These are phyloP conservation scores for Drosophila lini DNA, from an alignment of 1,140 invertebrate species.

Conservation along the genomic window DNA sequence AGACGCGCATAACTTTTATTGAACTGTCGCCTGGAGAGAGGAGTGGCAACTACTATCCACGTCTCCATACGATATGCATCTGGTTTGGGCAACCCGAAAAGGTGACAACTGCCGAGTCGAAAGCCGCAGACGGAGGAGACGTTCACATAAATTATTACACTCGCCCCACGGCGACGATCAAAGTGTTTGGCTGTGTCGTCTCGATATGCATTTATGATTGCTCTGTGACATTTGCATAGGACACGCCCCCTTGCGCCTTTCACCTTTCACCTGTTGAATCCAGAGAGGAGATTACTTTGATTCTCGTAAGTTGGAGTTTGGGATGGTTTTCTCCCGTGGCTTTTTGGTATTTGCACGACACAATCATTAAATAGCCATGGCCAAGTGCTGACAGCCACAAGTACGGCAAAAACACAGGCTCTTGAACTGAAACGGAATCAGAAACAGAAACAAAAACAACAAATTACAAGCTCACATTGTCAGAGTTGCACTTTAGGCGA, in stretches of 20 bases:
- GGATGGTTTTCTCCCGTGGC: conserved; percentile 18
- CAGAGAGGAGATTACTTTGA: conserved; percentile 18
- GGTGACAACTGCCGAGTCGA: conserved; percentile 77
- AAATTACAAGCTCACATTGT: conserved; percentile 82
- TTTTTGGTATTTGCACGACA: conserved; percentile 76
- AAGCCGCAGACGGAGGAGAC: conserved; percentile 64
- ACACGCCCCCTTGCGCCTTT: conserved; percentile 11
- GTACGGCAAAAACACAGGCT: conserved; percentile 24
- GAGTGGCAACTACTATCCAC: conserved; percentile 13
- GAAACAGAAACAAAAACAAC: conserved; percentile 54
- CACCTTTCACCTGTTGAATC: conserved; percentile 36
- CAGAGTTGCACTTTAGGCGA: conserved; percentile 81
- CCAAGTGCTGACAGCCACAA: conserved; percentile 74
- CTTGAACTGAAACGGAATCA: conserved; percentile 1
- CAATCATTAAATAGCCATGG: conserved; percentile 81
- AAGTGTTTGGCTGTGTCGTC: conserved; percentile 53
- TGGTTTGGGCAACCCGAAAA: conserved; percentile 30
- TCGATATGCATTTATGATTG: conserved; percentile 80
- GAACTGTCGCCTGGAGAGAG: conserved; percentile 61
- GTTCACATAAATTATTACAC: conserved; percentile 77
- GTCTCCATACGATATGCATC: conserved; percentile 7
- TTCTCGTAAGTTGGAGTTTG: conserved; percentile 12
- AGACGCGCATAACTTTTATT: conserved; percentile 78
- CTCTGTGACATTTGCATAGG: conserved; percentile 68
- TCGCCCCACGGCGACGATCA: conserved; percentile 38